phyloP scores from a whole-genome alignment of 35 echinoderm and acorn worm species.

The Heliocidaris erythrogramma region DNA sequence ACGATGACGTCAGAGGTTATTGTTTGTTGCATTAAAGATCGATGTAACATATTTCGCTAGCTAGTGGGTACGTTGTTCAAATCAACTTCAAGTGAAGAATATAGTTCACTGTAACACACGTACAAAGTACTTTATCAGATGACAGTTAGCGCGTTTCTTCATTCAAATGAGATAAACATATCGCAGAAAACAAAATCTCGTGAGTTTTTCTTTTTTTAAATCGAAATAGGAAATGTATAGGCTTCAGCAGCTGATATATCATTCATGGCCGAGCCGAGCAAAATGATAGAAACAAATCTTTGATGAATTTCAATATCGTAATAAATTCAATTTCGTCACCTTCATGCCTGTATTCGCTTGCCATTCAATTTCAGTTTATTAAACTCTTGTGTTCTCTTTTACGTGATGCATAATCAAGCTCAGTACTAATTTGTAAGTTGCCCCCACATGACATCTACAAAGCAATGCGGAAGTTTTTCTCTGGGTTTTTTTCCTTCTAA shows the following conservation, averaged over 20 bases:
- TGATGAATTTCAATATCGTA: background rate
- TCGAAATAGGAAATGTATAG: background rate
- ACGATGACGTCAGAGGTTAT: background rate
- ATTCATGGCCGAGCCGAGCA: background rate
- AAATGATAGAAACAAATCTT: background rate
- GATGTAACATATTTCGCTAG: background rate
- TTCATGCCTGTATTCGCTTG: background rate
- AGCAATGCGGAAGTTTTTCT: no score
- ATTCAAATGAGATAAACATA: background rate
- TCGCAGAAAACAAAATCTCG: background rate
- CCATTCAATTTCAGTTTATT: no score
- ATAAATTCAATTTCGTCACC: background rate
- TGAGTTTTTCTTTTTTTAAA: no score
- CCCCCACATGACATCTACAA: no score
- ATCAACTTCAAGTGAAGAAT: background rate
- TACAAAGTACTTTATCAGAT: slow-evolving; percentile 22
- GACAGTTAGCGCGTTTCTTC: background rate
- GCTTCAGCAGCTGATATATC: background rate
- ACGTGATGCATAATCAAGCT: no score
- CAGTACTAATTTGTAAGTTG: no score
- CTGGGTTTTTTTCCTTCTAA: no score
- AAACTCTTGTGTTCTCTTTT: no score
- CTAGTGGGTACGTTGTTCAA: background rate
- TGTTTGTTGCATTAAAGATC: background rate
- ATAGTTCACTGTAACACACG: background rate